A percentile compares a stretch with the other conserved stretches of the same genome.
These are phyloP conservation scores for Philopotamus ludificatus DNA, from an alignment of 1,140 invertebrate genomes.

Conservation along the genomic window DNA sequence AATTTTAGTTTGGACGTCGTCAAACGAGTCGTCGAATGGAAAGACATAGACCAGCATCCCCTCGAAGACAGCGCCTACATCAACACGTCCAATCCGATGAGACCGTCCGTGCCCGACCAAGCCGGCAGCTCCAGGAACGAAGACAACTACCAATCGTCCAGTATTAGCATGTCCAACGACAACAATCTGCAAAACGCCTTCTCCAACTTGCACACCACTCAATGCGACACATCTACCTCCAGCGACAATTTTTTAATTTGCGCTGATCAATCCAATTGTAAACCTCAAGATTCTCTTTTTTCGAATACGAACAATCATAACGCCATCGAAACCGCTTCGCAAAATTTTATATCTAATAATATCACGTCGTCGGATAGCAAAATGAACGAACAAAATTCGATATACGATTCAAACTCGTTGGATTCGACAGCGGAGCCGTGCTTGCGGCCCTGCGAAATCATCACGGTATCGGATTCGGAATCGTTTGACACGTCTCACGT, in stretches of 20 bases:
- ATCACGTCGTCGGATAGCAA: not conserved
- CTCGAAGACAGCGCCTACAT: constrained; percentile 66
- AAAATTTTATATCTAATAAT: not conserved
- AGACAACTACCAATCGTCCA: not conserved
- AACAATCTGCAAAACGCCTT: constrained; percentile 34
- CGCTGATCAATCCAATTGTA: not conserved
- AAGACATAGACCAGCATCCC: constrained; percentile 78
- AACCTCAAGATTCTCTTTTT: not conserved
- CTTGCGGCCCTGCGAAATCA: constrained; percentile 62
- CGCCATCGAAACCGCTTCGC: not conserved
- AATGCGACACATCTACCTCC: constrained; percentile 21
- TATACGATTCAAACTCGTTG: constrained; percentile 21
- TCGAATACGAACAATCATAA: too few species aligned
- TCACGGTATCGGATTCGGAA: constrained; percentile 73
- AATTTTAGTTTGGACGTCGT: constrained; percentile 82
- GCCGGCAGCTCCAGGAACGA: constrained; percentile 33
- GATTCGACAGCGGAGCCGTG: constrained; percentile 45
- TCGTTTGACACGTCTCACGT: constrained; percentile 77
- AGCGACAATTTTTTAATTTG: not conserved
- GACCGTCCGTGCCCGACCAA: constrained; percentile 35
- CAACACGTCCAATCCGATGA: constrained; percentile 44
- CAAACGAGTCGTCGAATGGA: constrained; percentile 83
- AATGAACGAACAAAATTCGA: not conserved
- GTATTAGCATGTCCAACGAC: constrained; percentile 12
- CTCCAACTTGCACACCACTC: constrained; percentile 34